Conservation (phyloP, 2,888 invertebrate species). For the Empis livida region DNA sequence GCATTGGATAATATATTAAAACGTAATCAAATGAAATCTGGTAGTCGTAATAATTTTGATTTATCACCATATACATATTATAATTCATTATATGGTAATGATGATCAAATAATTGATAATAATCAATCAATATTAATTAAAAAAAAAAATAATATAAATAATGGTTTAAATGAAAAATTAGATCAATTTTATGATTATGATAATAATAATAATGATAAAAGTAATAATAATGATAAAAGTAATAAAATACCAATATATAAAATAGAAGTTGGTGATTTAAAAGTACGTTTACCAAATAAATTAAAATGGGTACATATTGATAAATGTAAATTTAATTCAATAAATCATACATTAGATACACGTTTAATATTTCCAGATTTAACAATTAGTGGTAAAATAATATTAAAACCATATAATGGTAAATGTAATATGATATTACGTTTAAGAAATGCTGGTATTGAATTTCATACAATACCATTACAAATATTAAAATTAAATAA, state of each 20-base stretch:
- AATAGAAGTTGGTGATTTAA: conserved; percentile 29
- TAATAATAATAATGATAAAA: background rate
- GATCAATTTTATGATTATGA: conserved; percentile 1
- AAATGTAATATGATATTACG: conserved; percentile 68
- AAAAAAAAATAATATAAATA: conserved; percentile 8
- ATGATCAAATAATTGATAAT: conserved; percentile 17
- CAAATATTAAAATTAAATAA: conserved; percentile 23
- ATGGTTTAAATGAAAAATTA: background rate
- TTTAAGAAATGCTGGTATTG: conserved; percentile 63
- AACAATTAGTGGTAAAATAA: conserved; percentile 64
- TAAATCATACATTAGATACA: conserved; percentile 60
- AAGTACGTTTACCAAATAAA: conserved; percentile 51
- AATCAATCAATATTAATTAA: conserved; percentile 21
- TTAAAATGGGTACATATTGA: conserved; percentile 58
- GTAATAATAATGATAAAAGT: background rate
- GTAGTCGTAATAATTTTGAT: conserved; percentile 22
- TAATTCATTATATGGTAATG: conserved; percentile 25
- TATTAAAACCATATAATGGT: conserved; percentile 40
- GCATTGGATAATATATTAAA: conserved; percentile 50
- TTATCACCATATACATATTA: conserved; percentile 31
- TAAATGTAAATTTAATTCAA: conserved; percentile 60
- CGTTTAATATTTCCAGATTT: conserved; percentile 66
- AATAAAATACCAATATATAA: conserved; percentile 16
- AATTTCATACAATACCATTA: conserved; percentile 56
- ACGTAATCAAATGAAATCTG: conserved; percentile 25